Evolutionary conservation across 1,140 invertebrate genomes (phyloP).

Genomic region (Drosophila insularis): DNA sequence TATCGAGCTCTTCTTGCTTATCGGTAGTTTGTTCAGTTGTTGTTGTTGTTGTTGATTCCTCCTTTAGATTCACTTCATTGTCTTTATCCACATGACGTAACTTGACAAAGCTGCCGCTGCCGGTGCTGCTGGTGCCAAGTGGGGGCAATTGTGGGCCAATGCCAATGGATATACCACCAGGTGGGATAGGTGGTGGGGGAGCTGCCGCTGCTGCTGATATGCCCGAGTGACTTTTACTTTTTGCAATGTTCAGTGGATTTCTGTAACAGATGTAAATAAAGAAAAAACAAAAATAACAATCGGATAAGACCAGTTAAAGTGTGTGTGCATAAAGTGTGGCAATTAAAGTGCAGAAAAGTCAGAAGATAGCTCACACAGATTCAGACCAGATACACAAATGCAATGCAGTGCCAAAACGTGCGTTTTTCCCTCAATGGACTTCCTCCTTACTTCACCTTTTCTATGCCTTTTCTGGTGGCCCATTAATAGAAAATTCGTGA

Average conservation of each 20-base stretch:
- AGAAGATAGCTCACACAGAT: conserved; percentile 9
- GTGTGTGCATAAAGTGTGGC: conserved; percentile 43
- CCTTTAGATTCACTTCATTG: conserved; percentile 44
- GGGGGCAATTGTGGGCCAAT: conserved; percentile 76
- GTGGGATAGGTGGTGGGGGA: conserved; percentile 1
- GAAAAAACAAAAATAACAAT: conserved; percentile 13
- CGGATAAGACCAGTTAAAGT: conserved; percentile 35
- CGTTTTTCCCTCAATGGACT: conserved; percentile 46
- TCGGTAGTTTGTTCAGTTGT: conserved; percentile 16
- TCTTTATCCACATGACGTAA: conserved; percentile 74
- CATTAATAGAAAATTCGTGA: conserved; percentile 69
- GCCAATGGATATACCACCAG: conserved; percentile 50
- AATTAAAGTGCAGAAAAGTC: conserved; percentile 46
- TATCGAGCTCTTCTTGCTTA: conserved; percentile 24
- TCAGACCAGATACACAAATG: conserved; percentile 8
- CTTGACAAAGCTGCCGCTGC: conserved; percentile 68
- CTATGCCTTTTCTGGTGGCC: neutral
- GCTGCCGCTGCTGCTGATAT: conserved; percentile 30
- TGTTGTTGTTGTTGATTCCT: conserved; percentile 12
- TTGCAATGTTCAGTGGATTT: conserved; percentile 68
- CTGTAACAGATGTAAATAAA: conserved; percentile 42
- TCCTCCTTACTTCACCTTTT: neutral
- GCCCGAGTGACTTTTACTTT: conserved; percentile 81
- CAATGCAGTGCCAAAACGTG: conserved; percentile 32
- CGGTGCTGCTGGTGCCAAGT: conserved; percentile 33